Evolutionary conservation across 2,113 vertebrate species (phyloP), one percentile per base, ranked within the genome.

Genomic region (Lasiurus cinereus): DNA sequence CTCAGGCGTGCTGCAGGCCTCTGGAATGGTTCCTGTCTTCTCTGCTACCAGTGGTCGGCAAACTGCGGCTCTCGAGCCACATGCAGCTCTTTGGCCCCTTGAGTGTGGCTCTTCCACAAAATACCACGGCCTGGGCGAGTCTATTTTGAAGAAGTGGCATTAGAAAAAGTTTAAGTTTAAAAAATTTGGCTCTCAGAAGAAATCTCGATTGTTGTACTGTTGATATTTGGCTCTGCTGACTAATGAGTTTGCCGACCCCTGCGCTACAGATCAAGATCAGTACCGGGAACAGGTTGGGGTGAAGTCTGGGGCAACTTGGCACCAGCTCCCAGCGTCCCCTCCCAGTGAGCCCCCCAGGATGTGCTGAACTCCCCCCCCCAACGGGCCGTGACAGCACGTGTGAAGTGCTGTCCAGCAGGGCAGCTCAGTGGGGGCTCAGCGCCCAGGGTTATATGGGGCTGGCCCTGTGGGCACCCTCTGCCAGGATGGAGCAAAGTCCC

Each of bases 381-480:
- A 3, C 8, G 1, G 27, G 33, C 15, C 12, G 16, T 72, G 67
- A 14, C 16, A 19, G 18, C 67, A 27, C 31, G 1, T 39, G 67
- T 11, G 64, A 31, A 18, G 59, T 10, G 72, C 2, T 8, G 22
- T 7, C 31, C 8, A 24, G 8, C 31, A 16, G 33, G 15, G 80
- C 24, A 77, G 74, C 6, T 4, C 0, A 6, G 16, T 39, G 31
- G 52, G 24, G 76, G 0, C 0, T n/a, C 66, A 1, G n/a, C 0
- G 0, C 43, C 13, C 13, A 0, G 84, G n/a, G n/a, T 39, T 48
- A 50, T 36, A 11, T 39, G 76, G 76, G 54, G 13, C 52, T 0
- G 7, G 14, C 24, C n/a, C 27, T 0, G 1, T 2, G 7, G 36
- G 67, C 54, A 8, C 50, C n/a, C 43, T 67, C 62, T 46, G 43